phyloP scores from a whole-genome alignment of 1,140 invertebrate species.

The Panulirus ornatus region DNA sequence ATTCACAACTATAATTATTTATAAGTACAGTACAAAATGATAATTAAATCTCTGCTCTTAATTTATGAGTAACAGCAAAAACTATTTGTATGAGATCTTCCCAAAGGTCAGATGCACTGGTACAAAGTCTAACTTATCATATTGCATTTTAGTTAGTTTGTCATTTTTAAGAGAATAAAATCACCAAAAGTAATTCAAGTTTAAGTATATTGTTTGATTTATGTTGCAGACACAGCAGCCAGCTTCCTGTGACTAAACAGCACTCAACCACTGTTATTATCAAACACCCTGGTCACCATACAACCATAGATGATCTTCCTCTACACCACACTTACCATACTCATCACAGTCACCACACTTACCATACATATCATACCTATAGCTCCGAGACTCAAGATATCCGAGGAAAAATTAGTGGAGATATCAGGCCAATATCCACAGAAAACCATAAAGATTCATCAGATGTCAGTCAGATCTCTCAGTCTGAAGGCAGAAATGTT shows the following conservation, averaged over 20 bases:
- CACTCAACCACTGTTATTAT: neutral
- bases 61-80: too few species aligned
- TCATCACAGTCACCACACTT: neutral
- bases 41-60: too few species aligned
- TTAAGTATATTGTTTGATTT: neutral
- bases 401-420: neutral
- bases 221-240: neutral
- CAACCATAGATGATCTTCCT: neutral
- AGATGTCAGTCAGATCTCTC: neutral
- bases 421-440: neutral
- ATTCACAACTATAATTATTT: too few species aligned
- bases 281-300: neutral
- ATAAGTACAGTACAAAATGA: too few species aligned
- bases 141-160: too few species aligned
- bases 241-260: too few species aligned
- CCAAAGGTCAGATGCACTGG: too few species aligned
- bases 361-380: conserved; percentile 22
- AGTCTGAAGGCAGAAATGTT: neutral
- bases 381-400: neutral
- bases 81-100: too few species aligned
- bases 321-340: conserved; percentile 16
- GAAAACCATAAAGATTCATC: neutral
- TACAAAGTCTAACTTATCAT: too few species aligned
- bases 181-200: too few species aligned
- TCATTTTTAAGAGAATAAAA: too few species aligned